Conservation (phyloP, 2,113 vertebrate genomes). For the Rhea americana region DNA sequence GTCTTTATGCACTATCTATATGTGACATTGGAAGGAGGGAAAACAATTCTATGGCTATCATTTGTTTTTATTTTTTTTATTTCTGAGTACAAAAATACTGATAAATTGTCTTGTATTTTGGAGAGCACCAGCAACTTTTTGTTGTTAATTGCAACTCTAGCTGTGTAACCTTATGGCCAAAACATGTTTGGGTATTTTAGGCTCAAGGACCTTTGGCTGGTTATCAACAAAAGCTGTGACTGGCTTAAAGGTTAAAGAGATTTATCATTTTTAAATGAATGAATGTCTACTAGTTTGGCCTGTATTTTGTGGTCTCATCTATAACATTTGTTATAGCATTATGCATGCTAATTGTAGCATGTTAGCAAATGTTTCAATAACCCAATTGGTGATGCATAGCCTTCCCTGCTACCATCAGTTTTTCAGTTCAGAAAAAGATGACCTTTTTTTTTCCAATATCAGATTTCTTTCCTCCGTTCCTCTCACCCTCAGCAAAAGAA, state of each 20-base stretch:
- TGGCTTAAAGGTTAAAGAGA: neutral
- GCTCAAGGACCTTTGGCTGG: neutral
- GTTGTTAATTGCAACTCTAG: neutral
- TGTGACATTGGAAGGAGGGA: neutral
- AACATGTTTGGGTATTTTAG: neutral
- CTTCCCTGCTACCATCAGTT: neutral
- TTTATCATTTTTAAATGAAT: neutral
- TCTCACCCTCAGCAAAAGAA: neutral
- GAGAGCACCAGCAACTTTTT: conserved; percentile 3
- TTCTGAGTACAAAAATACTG: neutral
- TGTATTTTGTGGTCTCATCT: neutral
- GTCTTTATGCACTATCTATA: neutral
- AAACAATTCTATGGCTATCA: neutral
- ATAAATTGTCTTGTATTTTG: neutral
- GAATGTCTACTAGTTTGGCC: neutral
- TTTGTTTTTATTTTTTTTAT: neutral
- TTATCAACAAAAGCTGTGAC: neutral
- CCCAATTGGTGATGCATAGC: neutral
- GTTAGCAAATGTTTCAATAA: neutral
- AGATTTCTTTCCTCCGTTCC: neutral
- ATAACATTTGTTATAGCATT: neutral
- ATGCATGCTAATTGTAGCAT: neutral
- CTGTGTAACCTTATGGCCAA: neutral
- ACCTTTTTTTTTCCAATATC: neutral
- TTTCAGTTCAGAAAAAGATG: conserved; percentile 16